Conservation (phyloP, 2,888 invertebrate genomes). For the Morinoia aosen region DNA sequence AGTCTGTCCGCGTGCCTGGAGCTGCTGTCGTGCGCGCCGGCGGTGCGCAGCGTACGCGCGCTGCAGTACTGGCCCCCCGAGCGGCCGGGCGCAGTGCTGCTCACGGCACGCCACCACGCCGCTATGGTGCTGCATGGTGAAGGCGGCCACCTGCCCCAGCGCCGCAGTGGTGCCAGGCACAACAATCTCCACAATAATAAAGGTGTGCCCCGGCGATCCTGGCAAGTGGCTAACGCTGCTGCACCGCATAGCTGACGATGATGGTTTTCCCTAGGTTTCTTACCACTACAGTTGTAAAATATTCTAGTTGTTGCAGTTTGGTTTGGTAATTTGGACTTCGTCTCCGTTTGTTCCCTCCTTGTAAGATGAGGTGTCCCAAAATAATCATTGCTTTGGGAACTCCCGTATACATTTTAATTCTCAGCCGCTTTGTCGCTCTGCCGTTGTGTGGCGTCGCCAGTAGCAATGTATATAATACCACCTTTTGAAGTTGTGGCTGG, state of each 20-base stretch:
- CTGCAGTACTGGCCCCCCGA: conserved; percentile 80
- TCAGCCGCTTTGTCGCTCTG: too few relatives aligned
- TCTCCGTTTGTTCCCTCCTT: too few relatives aligned
- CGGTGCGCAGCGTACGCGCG: conserved; percentile 83
- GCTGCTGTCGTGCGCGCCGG: conserved; percentile 81
- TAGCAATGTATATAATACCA: too few relatives aligned
- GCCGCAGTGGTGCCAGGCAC: conserved; percentile 32
- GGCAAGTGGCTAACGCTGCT: background rate
- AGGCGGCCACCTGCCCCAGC: conserved; percentile 72
- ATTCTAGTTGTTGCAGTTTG: too few relatives aligned
- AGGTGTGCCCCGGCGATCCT: background rate
- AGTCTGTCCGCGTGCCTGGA: conserved; percentile 82
- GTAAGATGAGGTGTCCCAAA: too few relatives aligned
- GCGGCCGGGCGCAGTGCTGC: conserved; percentile 82
- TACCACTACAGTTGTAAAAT: background rate
- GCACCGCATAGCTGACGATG: background rate
- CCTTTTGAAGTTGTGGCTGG: too few relatives aligned
- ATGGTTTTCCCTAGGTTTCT: background rate
- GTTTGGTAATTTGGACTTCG: too few relatives aligned
- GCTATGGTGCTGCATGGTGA: conserved; percentile 84
- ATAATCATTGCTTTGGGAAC: too few relatives aligned
- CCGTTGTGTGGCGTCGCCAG: too few relatives aligned
- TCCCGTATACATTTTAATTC: too few relatives aligned
- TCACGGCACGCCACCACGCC: conserved; percentile 86
- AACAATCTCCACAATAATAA: background rate